Percentiles rank a stretch among this genome's conserved stretches.
Evolutionary conservation across 2,113 vertebrate genomes (phyloP).

Genomic region (Pedetes capensis): DNA sequence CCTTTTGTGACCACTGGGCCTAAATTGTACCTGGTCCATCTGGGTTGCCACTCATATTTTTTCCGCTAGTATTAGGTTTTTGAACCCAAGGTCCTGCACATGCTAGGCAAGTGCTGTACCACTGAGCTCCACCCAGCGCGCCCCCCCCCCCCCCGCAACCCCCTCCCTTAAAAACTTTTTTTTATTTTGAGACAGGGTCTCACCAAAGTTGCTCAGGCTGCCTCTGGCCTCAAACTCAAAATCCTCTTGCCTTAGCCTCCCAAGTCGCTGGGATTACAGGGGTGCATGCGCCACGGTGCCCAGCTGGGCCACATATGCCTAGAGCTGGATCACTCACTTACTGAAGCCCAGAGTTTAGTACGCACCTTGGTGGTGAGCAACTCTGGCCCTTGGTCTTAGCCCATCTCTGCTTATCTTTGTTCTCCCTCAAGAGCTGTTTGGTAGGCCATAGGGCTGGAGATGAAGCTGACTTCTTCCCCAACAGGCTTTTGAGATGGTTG

Average conservation of each 20-base stretch:
- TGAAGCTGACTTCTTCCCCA: background rate
- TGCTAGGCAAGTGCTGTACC: no score
- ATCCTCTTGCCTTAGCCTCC: no score
- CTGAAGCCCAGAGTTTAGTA: background rate
- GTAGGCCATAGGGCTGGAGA: background rate
- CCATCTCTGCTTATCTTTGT: background rate
- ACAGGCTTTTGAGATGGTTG: background rate
- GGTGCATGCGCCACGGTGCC: no score
- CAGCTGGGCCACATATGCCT: background rate
- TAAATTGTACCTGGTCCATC: background rate
- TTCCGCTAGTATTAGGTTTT: no score
- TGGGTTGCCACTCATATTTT: no score
- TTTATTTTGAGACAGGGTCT: no score
- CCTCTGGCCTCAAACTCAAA: no score
- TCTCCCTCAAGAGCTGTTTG: background rate
- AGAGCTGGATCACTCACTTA: background rate
- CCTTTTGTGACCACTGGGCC: background rate
- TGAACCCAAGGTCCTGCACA: no score
- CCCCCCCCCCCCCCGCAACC: background rate
- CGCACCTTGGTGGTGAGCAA: background rate
- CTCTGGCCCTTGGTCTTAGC: background rate
- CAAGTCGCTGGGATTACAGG: no score
- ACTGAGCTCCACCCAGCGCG: no score
- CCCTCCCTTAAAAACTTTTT: no score
- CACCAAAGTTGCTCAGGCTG: no score